A percentile compares a stretch with the other conserved stretches of the same genome.
These are phyloP conservation scores for Drosophila baimaii DNA, from an alignment of 1,140 invertebrate genomes.

Conservation along the genomic window DNA sequence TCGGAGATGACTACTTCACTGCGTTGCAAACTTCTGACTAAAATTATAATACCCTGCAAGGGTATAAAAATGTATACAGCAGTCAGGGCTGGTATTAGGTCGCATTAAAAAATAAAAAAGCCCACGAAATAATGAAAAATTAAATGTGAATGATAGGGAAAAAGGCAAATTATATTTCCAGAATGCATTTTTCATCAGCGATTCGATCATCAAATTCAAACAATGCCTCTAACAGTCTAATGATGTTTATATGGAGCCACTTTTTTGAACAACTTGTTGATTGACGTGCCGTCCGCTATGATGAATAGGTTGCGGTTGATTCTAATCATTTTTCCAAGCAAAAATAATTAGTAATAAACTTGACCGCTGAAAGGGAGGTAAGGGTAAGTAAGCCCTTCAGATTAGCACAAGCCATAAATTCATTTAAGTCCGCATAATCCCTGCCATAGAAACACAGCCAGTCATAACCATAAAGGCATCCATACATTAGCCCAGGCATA, in stretches of 20 bases:
- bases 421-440: slow-evolving; percentile 70
- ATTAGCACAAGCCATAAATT: slow-evolving; percentile 74
- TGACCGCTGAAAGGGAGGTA: neutral
- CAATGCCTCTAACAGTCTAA: neutral
- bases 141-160: neutral
- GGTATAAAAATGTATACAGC: neutral
- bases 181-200: neutral
- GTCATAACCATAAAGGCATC: slow-evolving; percentile 38
- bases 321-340: neutral
- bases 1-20: no score
- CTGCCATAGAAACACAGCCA: slow-evolving; percentile 12
- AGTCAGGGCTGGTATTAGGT: neutral
- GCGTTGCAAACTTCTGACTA: no score
- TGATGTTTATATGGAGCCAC: neutral
- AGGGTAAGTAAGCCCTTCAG: slow-evolving; percentile 38
- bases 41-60: no score
- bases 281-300: neutral
- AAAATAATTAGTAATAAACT: slow-evolving; percentile 2
- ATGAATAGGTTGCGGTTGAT: neutral
- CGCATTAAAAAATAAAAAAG: neutral
- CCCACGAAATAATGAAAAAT: neutral
- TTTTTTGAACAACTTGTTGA: neutral
- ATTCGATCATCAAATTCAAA: neutral
- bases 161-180: neutral
- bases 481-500: slow-evolving; percentile 51